A percentile compares a stretch with the other conserved stretches of the same genome.
These are phyloP conservation scores for Pomatostomus ruficeps DNA, from an alignment of 2,113 vertebrate species.

Conservation along the genomic window DNA sequence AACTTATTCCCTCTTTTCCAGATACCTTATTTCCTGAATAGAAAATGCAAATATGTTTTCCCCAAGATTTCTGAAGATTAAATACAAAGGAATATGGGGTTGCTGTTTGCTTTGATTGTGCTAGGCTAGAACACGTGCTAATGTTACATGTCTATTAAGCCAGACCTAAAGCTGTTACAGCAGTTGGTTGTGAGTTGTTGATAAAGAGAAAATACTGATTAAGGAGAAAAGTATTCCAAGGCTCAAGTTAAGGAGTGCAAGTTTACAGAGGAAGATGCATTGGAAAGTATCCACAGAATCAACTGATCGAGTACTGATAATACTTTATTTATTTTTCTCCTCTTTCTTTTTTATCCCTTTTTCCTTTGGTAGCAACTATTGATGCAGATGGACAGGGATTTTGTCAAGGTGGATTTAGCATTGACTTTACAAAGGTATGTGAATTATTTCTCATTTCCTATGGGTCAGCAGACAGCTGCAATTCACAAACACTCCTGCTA, in stretches of 20 bases:
- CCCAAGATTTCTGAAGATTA: neutral
- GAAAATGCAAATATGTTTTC: neutral
- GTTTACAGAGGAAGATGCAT: neutral
- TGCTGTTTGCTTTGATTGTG: neutral
- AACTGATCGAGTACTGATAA: neutral
- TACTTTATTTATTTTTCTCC: neutral
- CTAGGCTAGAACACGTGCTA: neutral
- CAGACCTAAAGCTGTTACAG: neutral
- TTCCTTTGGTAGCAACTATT: conserved; percentile 71
- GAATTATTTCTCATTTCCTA: neutral
- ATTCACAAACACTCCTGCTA: neutral
- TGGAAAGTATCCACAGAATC: neutral
- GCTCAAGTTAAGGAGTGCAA: neutral
- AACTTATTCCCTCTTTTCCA: neutral
- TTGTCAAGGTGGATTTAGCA: conserved; percentile 98
- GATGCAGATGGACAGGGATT: conserved; percentile 95
- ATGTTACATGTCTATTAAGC: neutral
- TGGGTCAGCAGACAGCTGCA: neutral
- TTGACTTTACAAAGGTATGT: conserved; percentile 89
- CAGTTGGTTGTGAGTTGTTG: neutral
- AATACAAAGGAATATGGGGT: neutral
- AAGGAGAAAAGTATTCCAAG: neutral
- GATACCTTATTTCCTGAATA: neutral
- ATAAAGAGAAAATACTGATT: neutral
- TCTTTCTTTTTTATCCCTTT: conserved; percentile 1